Conservation (phyloP, 2,888 invertebrate genomes). For the Sarcophaga caerulescens region DNA sequence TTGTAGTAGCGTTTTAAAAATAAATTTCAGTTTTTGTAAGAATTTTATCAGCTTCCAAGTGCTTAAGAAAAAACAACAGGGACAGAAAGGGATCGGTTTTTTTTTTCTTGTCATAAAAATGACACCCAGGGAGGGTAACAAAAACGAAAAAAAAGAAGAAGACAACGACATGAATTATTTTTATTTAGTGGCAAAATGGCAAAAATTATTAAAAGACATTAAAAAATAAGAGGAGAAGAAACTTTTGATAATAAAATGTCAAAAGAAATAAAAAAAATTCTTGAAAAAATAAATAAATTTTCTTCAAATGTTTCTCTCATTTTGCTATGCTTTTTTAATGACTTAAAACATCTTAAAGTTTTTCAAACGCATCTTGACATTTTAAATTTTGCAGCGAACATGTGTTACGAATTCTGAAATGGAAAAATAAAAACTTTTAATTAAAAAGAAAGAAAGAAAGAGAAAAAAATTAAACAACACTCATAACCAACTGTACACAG, state of each 20-base stretch:
- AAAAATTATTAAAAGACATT: slow-evolving; percentile 39
- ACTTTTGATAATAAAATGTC: not conserved
- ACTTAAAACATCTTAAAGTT: not conserved
- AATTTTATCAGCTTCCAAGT: not conserved
- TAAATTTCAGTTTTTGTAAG: not conserved
- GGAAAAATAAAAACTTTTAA: not conserved
- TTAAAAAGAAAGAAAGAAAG: not conserved
- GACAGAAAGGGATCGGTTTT: not conserved
- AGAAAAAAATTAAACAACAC: not conserved
- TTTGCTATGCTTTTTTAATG: not conserved
- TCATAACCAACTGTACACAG: not conserved
- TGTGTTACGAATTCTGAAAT: not conserved
- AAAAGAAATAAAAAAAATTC: slow-evolving; percentile 5
- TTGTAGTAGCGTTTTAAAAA: not conserved
- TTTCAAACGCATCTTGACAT: not conserved
- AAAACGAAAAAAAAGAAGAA: no score
- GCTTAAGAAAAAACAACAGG: not conserved
- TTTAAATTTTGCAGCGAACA: not conserved
- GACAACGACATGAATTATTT: slow-evolving; percentile 22
- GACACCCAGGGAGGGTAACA: not conserved
- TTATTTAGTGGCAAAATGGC: slow-evolving; percentile 35
- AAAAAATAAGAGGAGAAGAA: slow-evolving; percentile 6
- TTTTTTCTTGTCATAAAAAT: not conserved
- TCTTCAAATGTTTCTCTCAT: not conserved
- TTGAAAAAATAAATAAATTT: not conserved